These are phyloP conservation scores for Stenopsyche tienmushanensis DNA, from an alignment of 1,140 invertebrate genomes.

Conservation along the genomic window DNA sequence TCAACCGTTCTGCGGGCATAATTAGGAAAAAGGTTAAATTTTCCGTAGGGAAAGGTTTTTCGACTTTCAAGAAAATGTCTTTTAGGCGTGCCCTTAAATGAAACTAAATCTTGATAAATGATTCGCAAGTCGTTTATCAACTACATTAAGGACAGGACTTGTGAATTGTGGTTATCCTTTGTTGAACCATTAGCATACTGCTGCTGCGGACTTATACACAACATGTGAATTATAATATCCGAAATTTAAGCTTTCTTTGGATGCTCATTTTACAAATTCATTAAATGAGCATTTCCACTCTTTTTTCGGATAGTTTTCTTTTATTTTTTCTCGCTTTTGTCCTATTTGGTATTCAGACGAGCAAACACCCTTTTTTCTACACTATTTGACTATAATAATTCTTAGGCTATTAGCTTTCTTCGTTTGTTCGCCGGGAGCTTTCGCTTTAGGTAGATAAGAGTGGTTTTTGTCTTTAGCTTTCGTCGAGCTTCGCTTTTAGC, in stretches of 20 bases:
- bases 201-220: not conserved
- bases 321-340: not conserved
- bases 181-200: conserved; percentile 12
- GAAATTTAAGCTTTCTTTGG: too few relatives aligned
- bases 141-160: conserved; percentile 16
- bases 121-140: conserved; percentile 29
- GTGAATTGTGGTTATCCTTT: conserved; percentile 27
- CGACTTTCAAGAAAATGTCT: conserved; percentile 18
- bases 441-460: not conserved
- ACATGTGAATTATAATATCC: not conserved
- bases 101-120: conserved; percentile 30
- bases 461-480: not conserved
- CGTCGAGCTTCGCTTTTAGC: conserved; percentile 7
- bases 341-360: not conserved
- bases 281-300: not conserved
- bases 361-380: not conserved
- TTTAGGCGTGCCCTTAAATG: conserved; percentile 18
- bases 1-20: too few relatives aligned
- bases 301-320: not conserved
- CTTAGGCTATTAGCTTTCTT: not conserved
- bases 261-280: too few relatives aligned
- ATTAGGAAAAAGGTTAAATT: too few relatives aligned
- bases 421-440: not conserved
- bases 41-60: conserved; percentile 3
- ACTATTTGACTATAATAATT: not conserved